These are phyloP conservation scores for Ferrisia virgata DNA, from an alignment of 2,888 invertebrate genomes.

Conservation along the genomic window DNA sequence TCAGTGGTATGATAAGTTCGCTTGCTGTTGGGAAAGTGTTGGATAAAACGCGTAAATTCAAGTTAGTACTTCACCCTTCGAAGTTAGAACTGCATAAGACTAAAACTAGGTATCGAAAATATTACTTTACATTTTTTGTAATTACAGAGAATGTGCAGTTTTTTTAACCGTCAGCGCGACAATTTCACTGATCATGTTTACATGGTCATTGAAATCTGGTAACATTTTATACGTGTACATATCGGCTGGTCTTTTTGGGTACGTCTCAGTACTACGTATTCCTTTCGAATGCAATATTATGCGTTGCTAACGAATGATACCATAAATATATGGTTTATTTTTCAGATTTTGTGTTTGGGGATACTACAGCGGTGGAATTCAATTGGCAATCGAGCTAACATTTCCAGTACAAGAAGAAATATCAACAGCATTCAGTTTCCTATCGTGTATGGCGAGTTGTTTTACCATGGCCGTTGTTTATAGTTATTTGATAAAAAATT, in stretches of 20 bases:
- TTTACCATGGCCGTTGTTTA: slow-evolving; percentile 47
- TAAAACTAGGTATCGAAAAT: background rate
- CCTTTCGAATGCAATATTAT: background rate
- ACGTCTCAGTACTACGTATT: background rate
- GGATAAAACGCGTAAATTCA: slow-evolving; percentile 90
- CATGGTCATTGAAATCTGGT: background rate
- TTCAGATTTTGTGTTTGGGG: slow-evolving; percentile 61
- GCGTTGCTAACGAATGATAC: too few species aligned
- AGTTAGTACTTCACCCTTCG: slow-evolving; percentile 60
- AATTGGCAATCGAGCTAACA: slow-evolving; percentile 51
- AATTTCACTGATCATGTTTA: background rate
- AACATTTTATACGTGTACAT: background rate
- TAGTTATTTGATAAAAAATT: slow-evolving; percentile 55
- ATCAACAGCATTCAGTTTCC: slow-evolving; percentile 50
- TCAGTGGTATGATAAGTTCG: slow-evolving; percentile 91
- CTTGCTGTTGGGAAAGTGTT: slow-evolving; percentile 84
- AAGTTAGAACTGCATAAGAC: background rate
- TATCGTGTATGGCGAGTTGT: slow-evolving; percentile 50
- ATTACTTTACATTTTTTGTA: too few species aligned
- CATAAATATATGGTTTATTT: background rate
- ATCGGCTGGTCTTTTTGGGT: background rate
- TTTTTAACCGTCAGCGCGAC: background rate
- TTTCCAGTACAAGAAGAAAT: slow-evolving; percentile 51
- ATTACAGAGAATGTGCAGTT: background rate
- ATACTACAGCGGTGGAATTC: slow-evolving; percentile 51